Percentiles rank a stretch among this genome's conserved stretches.
Evolutionary conservation across 2,888 invertebrate species (phyloP).

Genomic region (Priocnemis perturbator): DNA sequence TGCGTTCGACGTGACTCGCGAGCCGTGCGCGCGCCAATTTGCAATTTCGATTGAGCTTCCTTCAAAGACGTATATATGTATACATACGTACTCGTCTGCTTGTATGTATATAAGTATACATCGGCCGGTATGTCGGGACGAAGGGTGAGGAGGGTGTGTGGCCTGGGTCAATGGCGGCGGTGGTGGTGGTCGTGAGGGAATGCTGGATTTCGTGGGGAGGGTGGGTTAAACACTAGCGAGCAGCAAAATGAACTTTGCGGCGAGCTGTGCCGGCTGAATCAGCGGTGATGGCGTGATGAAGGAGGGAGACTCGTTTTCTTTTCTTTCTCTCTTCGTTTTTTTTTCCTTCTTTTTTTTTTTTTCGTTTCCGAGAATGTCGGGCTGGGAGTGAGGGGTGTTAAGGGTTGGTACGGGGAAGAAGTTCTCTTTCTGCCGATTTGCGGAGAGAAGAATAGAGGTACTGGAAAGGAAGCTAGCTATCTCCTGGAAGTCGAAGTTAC

Average conservation of each 20-base stretch:
- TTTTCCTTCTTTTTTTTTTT: slow-evolving; percentile 38
- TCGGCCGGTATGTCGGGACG: slow-evolving; percentile 8
- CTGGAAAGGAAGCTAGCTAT: slow-evolving; percentile 78
- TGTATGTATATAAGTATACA: too few relatives aligned
- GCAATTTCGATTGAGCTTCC: slow-evolving; percentile 37
- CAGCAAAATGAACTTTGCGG: slow-evolving; percentile 72
- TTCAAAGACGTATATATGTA: slow-evolving; percentile 20
- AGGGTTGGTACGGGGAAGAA: slow-evolving; percentile 36
- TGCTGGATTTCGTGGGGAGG: slow-evolving; percentile 36
- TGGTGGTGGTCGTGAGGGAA: slow-evolving; percentile 18
- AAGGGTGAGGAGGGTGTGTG: slow-evolving; percentile 24
- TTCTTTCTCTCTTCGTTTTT: slow-evolving; percentile 34
- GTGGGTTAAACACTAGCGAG: slow-evolving; percentile 69
- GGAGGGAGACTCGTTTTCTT: slow-evolving; percentile 57
- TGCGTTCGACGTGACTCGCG: background rate
- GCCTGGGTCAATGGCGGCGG: slow-evolving; percentile 9
- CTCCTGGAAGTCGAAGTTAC: slow-evolving; percentile 79
- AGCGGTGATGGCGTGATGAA: slow-evolving; percentile 71
- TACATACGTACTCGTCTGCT: slow-evolving; percentile 18
- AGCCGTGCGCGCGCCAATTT: background rate
- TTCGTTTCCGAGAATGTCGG: slow-evolving; percentile 29
- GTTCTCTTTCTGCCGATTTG: slow-evolving; percentile 59
- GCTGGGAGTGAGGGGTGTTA: too few relatives aligned
- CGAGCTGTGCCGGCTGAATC: slow-evolving; percentile 72
- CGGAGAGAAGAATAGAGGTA: slow-evolving; percentile 69